A percentile compares a stretch with the other conserved stretches of the same genome.
Evolutionary conservation across 1,140 invertebrate species (phyloP).

Genomic region (Drosophila pruinosa): DNA sequence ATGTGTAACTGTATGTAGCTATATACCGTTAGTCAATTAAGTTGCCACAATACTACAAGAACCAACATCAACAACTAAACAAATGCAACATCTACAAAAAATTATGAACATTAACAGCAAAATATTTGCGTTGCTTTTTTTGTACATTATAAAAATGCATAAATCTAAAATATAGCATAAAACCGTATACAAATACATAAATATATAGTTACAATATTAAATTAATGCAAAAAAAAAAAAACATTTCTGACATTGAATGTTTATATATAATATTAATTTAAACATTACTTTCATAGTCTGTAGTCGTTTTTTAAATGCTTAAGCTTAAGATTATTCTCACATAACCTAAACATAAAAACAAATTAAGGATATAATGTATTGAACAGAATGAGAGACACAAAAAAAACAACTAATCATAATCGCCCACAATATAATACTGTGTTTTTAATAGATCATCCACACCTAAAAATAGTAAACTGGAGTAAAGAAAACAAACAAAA

Average conservation of each 20-base stretch:
- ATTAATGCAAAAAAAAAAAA: conserved; percentile 41
- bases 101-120: conserved; percentile 24
- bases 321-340: conserved; percentile 71
- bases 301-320: conserved; percentile 79
- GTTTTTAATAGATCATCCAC: conserved; percentile 61
- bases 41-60: conserved; percentile 73
- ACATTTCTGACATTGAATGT: conserved; percentile 64
- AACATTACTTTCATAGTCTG: conserved; percentile 55
- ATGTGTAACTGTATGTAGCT: conserved; percentile 41
- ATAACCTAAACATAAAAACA: conserved; percentile 62
- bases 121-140: conserved; percentile 49
- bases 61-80: conserved; percentile 22
- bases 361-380: conserved; percentile 28
- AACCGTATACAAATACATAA: conserved; percentile 3
- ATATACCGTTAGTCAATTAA: conserved; percentile 73
- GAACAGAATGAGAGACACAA: conserved; percentile 29
- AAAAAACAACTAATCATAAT: conserved; percentile 50
- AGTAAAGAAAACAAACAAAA: conserved; percentile 38
- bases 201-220: conserved; percentile 36
- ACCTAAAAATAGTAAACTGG: conserved; percentile 34
- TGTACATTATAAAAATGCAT: conserved; percentile 56
- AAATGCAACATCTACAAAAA: conserved; percentile 8
- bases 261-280: conserved; percentile 51
- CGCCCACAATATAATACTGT: conserved; percentile 63
- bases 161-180: conserved; percentile 16